Percentiles rank a stretch among this genome's conserved stretches.
Evolutionary conservation across 1,140 invertebrate species (phyloP).

Genomic region (Ceratoteleas bidentatus): DNA sequence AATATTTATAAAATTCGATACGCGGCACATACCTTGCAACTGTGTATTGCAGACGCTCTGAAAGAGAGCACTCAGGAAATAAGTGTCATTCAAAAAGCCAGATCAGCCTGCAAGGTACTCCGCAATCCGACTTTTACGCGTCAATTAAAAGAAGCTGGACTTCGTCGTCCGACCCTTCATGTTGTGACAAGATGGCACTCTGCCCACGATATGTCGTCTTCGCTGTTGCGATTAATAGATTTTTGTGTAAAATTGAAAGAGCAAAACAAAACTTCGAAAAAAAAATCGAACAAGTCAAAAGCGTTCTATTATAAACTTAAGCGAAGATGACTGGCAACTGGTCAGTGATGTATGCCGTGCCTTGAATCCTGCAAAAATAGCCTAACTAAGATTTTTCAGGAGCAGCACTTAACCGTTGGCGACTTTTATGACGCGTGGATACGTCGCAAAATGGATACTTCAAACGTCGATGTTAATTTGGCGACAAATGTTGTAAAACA

Average conservation of each 20-base stretch:
- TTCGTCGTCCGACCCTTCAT: neutral
- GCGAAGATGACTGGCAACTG: neutral
- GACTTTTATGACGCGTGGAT: conserved; percentile 1
- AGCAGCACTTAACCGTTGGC: neutral
- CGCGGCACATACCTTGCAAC: conserved; percentile 15
- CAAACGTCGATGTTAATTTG: neutral
- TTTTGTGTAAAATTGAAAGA: neutral
- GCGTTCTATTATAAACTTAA: neutral
- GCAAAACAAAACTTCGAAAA: neutral
- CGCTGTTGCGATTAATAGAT: neutral
- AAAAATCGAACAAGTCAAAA: neutral
- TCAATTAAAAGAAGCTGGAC: conserved; percentile 2
- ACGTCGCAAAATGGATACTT: neutral
- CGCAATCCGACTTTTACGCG: conserved; percentile 5
- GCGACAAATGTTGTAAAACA: neutral
- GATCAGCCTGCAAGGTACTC: conserved; percentile 1
- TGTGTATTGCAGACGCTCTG: conserved; percentile 1
- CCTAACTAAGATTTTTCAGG: neutral
- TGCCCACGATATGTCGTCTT: conserved; percentile 2
- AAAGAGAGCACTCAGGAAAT: neutral
- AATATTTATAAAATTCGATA: neutral
- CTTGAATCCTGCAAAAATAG: neutral
- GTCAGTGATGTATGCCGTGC: neutral
- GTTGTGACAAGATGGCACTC: conserved; percentile 8
- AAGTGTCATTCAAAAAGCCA: neutral